These are phyloP conservation scores for Apostichopus japonicus DNA, from an alignment of 35 echinoderm and acorn worm species.

Conservation along the genomic window DNA sequence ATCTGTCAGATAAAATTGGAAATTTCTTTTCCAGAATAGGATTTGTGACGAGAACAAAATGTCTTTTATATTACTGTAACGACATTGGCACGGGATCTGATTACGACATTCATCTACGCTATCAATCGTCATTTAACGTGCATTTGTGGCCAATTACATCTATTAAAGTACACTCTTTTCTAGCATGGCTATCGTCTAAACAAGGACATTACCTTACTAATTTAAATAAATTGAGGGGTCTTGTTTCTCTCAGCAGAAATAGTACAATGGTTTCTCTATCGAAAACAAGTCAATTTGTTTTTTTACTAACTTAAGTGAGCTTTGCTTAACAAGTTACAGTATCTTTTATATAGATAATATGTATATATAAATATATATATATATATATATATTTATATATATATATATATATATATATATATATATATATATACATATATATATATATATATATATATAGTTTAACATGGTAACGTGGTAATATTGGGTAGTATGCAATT, in stretches of 20 bases:
- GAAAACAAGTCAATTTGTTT: background rate
- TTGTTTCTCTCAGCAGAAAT: background rate
- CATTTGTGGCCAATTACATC: background rate
- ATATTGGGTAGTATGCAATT: too few species aligned
- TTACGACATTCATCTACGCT: background rate
- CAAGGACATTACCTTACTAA: background rate
- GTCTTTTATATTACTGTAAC: background rate
- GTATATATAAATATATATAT: too few species aligned
- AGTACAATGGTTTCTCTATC: background rate
- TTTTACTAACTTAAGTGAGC: too few species aligned
- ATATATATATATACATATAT: too few species aligned
- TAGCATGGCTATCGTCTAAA: background rate
- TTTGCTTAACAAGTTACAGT: too few species aligned
- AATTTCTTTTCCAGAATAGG: background rate
- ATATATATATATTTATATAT: too few species aligned
- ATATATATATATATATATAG: too few species aligned
- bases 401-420: too few species aligned
- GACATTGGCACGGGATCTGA: background rate
- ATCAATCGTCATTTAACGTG: background rate
- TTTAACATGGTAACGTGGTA: too few species aligned
- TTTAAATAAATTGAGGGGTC: background rate
- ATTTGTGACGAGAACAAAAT: background rate
- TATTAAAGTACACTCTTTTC: background rate
- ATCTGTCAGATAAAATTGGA: background rate
- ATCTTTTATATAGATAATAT: too few species aligned